phyloP scores from a whole-genome alignment of 2,888 invertebrate genomes.

The Tuta absoluta region DNA sequence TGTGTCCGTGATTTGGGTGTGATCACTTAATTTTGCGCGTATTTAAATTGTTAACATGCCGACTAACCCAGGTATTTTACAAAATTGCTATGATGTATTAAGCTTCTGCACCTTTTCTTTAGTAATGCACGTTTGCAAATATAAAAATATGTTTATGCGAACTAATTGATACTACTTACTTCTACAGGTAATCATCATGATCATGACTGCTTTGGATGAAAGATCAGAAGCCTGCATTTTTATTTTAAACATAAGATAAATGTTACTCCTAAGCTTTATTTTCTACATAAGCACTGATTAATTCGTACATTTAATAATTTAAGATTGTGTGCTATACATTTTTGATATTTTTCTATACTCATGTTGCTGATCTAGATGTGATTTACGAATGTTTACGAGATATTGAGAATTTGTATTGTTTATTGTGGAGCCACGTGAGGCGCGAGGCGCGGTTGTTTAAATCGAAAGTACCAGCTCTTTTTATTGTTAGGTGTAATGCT shows the following conservation, averaged over 20 bases:
- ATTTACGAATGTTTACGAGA: slow-evolving; percentile 30
- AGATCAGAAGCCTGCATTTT: slow-evolving; percentile 11
- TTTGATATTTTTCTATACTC: slow-evolving; percentile 32
- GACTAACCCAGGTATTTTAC: background rate
- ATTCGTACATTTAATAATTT: slow-evolving; percentile 27
- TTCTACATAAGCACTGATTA: slow-evolving; percentile 28
- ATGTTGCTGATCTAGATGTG: slow-evolving; percentile 29
- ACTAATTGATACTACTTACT: background rate
- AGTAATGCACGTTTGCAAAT: background rate
- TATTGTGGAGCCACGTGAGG: slow-evolving; percentile 12
- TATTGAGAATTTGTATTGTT: slow-evolving; percentile 16
- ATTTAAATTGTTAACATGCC: background rate
- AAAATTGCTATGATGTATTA: background rate
- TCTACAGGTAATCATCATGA: slow-evolving; percentile 19
- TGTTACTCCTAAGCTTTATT: slow-evolving; percentile 20
- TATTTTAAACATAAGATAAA: background rate
- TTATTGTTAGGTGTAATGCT: background rate
- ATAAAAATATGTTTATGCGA: background rate
- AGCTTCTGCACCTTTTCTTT: slow-evolving; percentile 20
- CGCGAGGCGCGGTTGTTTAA: background rate
- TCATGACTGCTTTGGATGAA: slow-evolving; percentile 15
- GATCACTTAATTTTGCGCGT: no score
- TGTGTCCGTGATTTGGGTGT: no score
- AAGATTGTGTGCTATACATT: slow-evolving; percentile 23
- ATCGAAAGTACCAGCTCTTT: background rate